Base-by-base conservation (phyloP, 2,888 invertebrate species). In the Netelia melanura region DNA sequence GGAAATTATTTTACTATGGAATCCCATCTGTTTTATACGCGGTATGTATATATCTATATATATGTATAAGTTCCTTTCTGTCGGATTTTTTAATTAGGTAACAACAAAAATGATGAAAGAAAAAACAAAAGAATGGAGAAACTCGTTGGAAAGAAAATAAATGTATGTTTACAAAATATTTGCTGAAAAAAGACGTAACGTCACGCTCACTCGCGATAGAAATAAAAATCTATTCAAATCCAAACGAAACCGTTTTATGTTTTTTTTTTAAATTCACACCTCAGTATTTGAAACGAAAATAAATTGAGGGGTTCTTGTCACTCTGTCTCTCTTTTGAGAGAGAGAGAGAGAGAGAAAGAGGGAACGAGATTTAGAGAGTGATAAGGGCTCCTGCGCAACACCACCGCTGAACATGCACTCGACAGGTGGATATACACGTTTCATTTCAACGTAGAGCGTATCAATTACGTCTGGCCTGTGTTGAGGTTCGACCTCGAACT, bases 391-490 rank as follows among this genome's bases (percentile, higher is more conserved):
- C 2, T 17, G 17, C 9, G 21, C n/a, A 56, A 58, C 9, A 58
- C 58, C 58, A 58, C 58, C 23, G 9, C 17, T 17, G 1, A 17
- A 17, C 21, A 58, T 58, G 21, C 17, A 58, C 17, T 17, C 75
- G 81, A 25, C 75, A 75, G 75, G 67, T 75, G 68, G 68, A 75
- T 70, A 62, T 62, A 62, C 38, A 76, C 87, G 88, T 88, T 89
- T 89, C 89, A 86, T 90, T 88, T 88, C 84, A 67, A 75, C 54
- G 9, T 10, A 48, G 48, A 84, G 90, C 89, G 89, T 90, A 90
- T 90, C 91, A 91, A 91, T 91, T 90, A 90, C 74, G 62, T 3
- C 3, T 30, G 52, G 61, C 52, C 30, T 23, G 52, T 67, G 67
- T 67, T 52, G 67, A 67, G 67, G 67, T 67, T 25, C 48, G 23